A percentile compares a stretch with the other conserved stretches of the same genome.
Conservation (phyloP, 53 echinoderm and acorn worm species). For the Crossaster papposus region DNA sequence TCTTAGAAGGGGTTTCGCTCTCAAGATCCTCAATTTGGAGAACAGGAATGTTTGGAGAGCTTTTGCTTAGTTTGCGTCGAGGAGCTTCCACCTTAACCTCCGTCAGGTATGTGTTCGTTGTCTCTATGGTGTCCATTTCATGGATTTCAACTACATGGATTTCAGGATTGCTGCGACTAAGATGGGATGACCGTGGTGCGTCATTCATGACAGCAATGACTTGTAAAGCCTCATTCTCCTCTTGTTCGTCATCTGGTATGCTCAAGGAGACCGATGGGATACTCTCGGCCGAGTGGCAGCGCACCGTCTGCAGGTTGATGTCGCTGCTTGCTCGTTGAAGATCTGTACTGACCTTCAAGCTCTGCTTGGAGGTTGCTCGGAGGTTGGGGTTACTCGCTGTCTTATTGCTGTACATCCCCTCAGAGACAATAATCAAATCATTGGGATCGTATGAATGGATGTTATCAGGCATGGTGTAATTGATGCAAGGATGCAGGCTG, state of each 20-base stretch:
- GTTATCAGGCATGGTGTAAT: slow-evolving; percentile 89
- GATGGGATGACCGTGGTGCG: neutral
- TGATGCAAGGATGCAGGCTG: slow-evolving; percentile 80
- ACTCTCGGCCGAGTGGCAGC: slow-evolving; percentile 84
- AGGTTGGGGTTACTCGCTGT: slow-evolving; percentile 86
- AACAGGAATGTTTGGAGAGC: slow-evolving; percentile 63
- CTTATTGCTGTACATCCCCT: slow-evolving; percentile 92
- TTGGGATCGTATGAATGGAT: slow-evolving; percentile 86
- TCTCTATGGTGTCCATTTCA: slow-evolving; percentile 49
- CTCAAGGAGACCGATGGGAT: slow-evolving; percentile 71
- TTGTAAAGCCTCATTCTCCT: slow-evolving; percentile 60
- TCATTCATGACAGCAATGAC: slow-evolving; percentile 72
- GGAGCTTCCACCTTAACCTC: slow-evolving; percentile 49
- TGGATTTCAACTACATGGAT: slow-evolving; percentile 60
- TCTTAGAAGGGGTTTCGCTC: slow-evolving; percentile 24
- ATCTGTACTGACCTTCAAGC: slow-evolving; percentile 50
- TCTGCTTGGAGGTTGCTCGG: slow-evolving; percentile 61
- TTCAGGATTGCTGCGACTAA: slow-evolving; percentile 66
- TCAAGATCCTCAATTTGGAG: slow-evolving; percentile 53
- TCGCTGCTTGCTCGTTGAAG: slow-evolving; percentile 77
- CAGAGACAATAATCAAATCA: slow-evolving; percentile 83
- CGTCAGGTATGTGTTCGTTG: slow-evolving; percentile 5
- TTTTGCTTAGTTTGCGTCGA: slow-evolving; percentile 42
- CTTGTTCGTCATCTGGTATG: slow-evolving; percentile 57
- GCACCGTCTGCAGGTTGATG: slow-evolving; percentile 79